Evolutionary conservation across 2,113 vertebrate genomes (phyloP).

Genomic region (Bettongia penicillata): DNA sequence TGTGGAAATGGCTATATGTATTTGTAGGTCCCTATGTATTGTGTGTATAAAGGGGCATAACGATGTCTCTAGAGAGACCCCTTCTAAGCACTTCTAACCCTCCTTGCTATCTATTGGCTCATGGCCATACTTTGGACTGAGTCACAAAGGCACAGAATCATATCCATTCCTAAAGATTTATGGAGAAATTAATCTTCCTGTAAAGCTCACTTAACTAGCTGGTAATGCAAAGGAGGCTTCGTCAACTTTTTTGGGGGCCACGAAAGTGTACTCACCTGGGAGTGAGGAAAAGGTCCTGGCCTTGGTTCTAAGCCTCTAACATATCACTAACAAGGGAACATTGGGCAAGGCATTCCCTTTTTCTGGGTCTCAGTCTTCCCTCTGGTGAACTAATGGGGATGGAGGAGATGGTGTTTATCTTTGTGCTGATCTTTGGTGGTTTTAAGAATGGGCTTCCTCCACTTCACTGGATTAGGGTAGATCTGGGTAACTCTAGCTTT

Average conservation of each 20-base stretch:
- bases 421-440: neutral
- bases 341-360: neutral
- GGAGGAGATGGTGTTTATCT: neutral
- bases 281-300: neutral
- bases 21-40: neutral
- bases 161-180: neutral
- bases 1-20: neutral
- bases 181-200: neutral
- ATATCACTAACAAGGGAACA: neutral
- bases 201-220: neutral
- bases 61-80: neutral
- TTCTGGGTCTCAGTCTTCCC: conserved; percentile 1
- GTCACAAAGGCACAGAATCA: neutral
- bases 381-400: rapidly evolving
- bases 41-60: neutral
- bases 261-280: neutral
- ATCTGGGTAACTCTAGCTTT: neutral
- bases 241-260: neutral
- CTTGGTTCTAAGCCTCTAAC: neutral
- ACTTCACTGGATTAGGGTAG: neutral
- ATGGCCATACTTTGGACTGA: neutral
- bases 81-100: neutral
- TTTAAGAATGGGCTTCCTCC: neutral
- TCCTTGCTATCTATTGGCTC: neutral
- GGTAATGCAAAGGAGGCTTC: neutral